A percentile compares a stretch with the other conserved stretches of the same genome.
Evolutionary conservation across 2,797 vertebrate genomes (phyloP).

Genomic region (Hemibagrus guttatus): DNA sequence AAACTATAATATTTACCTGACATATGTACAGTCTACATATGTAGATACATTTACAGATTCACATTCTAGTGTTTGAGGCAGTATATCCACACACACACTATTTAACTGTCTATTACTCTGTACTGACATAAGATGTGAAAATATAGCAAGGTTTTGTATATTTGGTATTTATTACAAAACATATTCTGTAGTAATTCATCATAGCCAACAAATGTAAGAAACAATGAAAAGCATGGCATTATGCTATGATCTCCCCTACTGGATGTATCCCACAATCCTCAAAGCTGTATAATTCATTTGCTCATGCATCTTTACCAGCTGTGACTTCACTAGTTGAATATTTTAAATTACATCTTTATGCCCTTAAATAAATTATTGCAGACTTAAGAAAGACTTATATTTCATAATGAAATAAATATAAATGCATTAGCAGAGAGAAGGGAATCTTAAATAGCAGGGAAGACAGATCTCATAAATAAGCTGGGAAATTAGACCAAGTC

Average conservation of each 20-base stretch:
- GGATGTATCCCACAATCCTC: background rate
- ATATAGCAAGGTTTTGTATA: no score
- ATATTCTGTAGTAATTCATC: background rate
- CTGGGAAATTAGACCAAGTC: slow-evolving; percentile 11
- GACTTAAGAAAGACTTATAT: slow-evolving; percentile 43
- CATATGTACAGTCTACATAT: background rate
- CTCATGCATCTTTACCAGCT: background rate
- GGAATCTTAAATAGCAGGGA: background rate
- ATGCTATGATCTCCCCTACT: background rate
- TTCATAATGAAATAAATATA: slow-evolving; percentile 53
- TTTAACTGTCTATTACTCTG: background rate
- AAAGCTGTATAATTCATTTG: background rate
- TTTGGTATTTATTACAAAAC: no score
- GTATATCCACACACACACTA: background rate
- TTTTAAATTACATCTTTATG: slow-evolving; percentile 41
- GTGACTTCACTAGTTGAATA: slow-evolving; percentile 12
- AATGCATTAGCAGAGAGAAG: slow-evolving; percentile 39
- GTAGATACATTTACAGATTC: background rate
- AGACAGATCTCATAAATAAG: background rate
- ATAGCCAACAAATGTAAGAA: slow-evolving; percentile 1
- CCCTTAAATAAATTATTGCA: slow-evolving; percentile 49
- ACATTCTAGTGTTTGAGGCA: background rate
- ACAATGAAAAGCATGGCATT: background rate
- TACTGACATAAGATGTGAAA: background rate
- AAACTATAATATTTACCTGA: background rate